Base-by-base conservation (phyloP, 2,797 vertebrate genomes). In the Peromyscus aztecus region DNA sequence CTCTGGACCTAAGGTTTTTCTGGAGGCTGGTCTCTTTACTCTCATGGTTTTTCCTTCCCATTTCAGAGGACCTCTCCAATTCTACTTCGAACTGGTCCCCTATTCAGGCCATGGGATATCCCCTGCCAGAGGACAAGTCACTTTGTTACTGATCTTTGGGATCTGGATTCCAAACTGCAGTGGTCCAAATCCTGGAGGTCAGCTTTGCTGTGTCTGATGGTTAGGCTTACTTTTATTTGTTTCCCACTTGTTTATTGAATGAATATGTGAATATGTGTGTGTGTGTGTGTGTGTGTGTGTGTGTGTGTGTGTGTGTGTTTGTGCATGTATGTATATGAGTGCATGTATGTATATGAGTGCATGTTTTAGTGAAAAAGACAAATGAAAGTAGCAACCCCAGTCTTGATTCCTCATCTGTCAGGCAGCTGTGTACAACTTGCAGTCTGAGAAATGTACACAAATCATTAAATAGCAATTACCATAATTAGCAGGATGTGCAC, bases 361-460 rank as follows among this genome's bases (percentile, higher is more conserved):
- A 2, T 55, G n/a, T 90, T 83, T 92, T 73, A 73, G 46, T 76
- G 34, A 52, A 88, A 92, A 67, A 87, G 34, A 76, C 83, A 71
- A 67, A 59, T 11, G 21, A 81, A 95, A 84, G 40, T 43, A 94
- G 63, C 57, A 43, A 86, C 49, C 40, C 55, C 76, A 71, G 89
- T 67, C 67, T 73, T 52, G 52, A 73, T 43, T 73, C 87, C 89
- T 75, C 24, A 76, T 88, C 37, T 4, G 31, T 85, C 84, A 89
- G 92, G 76, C 27, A 43, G 0, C 82, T 46, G 46, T 0, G 2
- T 76, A 52, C 6, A 6, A 63, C 37, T 77, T 63, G 31, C 65
- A 88, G 91, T 81, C 96, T 96, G 81, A 96, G 96, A 95, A 92
- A 86, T 71, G 77, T 27, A 97, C 84, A 97, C 80, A 94, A 73